phyloP scores from a whole-genome alignment of 2,797 vertebrate species.

The Xenops minutus region DNA sequence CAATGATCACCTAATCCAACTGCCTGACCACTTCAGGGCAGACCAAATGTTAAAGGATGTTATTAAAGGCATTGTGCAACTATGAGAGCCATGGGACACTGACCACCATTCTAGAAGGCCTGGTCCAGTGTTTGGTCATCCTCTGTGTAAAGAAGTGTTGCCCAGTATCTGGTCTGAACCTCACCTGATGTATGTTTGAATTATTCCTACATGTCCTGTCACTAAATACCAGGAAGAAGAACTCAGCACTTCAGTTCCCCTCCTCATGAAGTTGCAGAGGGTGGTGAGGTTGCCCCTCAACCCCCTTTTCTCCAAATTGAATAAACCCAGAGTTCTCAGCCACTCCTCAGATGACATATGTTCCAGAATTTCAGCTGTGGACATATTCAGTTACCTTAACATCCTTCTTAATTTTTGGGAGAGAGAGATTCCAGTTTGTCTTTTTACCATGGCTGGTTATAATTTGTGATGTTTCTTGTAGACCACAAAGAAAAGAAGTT shows the following conservation, averaged over 20 bases:
- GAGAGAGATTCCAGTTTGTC: not conserved
- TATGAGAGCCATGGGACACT: not conserved
- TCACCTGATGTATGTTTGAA: not conserved
- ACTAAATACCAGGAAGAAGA: not conserved
- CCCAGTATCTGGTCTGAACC: not conserved
- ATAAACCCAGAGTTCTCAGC: not conserved
- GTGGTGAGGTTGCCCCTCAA: not conserved
- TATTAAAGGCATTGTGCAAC: not conserved
- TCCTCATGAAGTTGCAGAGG: not conserved
- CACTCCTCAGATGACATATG: not conserved
- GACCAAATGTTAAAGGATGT: not conserved
- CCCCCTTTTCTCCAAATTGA: not conserved
- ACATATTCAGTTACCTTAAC: not conserved
- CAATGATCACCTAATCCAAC: not conserved
- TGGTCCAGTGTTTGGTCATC: not conserved
- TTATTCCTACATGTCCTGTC: not conserved
- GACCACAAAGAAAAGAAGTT: not conserved
- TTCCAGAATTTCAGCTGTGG: not conserved
- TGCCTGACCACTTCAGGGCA: not conserved
- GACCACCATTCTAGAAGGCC: not conserved
- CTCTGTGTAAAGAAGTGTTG: not conserved
- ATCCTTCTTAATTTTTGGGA: not conserved
- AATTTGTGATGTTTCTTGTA: not conserved
- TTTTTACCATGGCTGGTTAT: not conserved
- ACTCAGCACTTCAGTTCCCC: not conserved